Percentiles rank a stretch among this genome's conserved stretches.
Evolutionary conservation across 2,113 vertebrate species (phyloP).

Genomic region (Pteronura brasiliensis): DNA sequence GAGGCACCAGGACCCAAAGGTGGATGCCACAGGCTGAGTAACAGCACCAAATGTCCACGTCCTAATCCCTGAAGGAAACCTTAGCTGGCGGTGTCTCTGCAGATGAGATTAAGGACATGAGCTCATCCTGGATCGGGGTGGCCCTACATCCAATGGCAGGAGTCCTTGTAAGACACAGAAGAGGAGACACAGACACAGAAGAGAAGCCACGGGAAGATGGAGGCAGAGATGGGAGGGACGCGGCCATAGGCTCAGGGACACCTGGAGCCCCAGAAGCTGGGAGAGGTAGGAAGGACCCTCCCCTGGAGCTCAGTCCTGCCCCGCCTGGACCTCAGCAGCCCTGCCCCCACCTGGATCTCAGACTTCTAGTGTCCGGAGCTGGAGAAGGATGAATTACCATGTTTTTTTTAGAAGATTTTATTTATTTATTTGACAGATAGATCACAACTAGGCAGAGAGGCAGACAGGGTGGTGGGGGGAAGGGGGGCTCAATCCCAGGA

Average conservation of each 20-base stretch:
- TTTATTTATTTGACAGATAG: too few relatives aligned
- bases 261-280: background rate
- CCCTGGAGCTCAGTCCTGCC: background rate
- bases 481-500: too few relatives aligned
- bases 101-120: background rate
- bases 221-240: background rate
- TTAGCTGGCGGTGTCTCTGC: background rate
- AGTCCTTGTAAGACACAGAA: background rate
- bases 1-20: background rate
- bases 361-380: accelerated
- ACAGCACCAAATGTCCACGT: background rate
- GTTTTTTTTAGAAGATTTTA: too few relatives aligned
- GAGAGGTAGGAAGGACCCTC: background rate
- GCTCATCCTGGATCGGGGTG: too few relatives aligned
- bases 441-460: too few relatives aligned
- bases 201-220: background rate
- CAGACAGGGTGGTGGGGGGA: too few relatives aligned
- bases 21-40: background rate
- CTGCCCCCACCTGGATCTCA: background rate
- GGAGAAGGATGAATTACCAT: too few relatives aligned
- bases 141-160: background rate
- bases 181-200: background rate
- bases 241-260: background rate
- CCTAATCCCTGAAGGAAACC: background rate
- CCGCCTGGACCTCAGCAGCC: accelerated